phyloP scores from a whole-genome alignment of 2,888 invertebrate species.

The Troides helena region DNA sequence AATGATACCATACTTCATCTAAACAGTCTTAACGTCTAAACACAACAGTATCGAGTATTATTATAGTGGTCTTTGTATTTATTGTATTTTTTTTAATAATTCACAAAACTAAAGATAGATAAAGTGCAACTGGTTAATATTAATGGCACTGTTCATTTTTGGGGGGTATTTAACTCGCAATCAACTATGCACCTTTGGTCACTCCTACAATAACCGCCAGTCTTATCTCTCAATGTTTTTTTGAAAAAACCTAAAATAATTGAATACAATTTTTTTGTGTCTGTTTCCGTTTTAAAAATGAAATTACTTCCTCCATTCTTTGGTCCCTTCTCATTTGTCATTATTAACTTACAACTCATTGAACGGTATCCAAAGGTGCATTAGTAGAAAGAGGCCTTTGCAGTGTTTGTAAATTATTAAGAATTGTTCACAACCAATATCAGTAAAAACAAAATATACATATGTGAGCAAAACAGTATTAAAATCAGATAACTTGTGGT shows the following conservation, averaged over 20 bases:
- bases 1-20: slow-evolving; percentile 10
- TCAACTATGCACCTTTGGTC: slow-evolving; percentile 38
- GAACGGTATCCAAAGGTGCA: slow-evolving; percentile 38
- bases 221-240: slow-evolving; percentile 40
- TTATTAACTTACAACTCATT: slow-evolving; percentile 27
- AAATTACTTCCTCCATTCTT: slow-evolving; percentile 31
- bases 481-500: background rate
- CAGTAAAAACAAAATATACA: slow-evolving; percentile 10
- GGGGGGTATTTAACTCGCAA: slow-evolving; percentile 30
- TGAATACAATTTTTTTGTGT: slow-evolving; percentile 24
- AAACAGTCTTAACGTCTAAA: slow-evolving; percentile 27
- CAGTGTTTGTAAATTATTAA: slow-evolving; percentile 18
- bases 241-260: slow-evolving; percentile 32
- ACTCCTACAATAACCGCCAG: slow-evolving; percentile 34
- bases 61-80: slow-evolving; percentile 7
- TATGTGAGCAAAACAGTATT: background rate
- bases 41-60: slow-evolving; percentile 30
- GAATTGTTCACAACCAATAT: slow-evolving; percentile 29
- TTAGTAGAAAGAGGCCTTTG: background rate
- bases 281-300: slow-evolving; percentile 24
- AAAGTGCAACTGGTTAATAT: slow-evolving; percentile 11
- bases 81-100: slow-evolving; percentile 1
- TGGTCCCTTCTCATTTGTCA: slow-evolving; percentile 43
- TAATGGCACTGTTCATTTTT: slow-evolving; percentile 31
- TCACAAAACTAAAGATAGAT: slow-evolving; percentile 13